phyloP scores from a whole-genome alignment of 2,797 vertebrate genomes.

The Dallia pectoralis region DNA sequence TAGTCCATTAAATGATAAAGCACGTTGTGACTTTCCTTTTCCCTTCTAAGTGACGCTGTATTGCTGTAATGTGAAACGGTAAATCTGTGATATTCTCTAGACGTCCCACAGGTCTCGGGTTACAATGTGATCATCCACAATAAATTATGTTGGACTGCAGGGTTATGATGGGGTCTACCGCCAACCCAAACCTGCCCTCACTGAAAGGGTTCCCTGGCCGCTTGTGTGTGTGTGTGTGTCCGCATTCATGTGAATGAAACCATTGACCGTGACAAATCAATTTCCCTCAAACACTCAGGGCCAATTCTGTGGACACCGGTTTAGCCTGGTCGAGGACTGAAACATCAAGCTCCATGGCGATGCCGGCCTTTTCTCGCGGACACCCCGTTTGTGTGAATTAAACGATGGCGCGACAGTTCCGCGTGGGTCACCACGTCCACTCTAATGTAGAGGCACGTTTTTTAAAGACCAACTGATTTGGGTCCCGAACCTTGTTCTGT shows the following conservation, averaged over 20 bases:
- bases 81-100: background rate
- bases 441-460: constrained; percentile 56
- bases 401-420: constrained; percentile 53
- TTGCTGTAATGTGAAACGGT: background rate
- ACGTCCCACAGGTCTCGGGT: background rate
- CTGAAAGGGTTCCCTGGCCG: constrained; percentile 35
- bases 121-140: constrained; percentile 36
- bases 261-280: constrained; percentile 15
- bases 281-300: background rate
- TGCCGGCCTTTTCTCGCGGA: background rate
- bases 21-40: background rate
- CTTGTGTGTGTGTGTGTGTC: constrained; percentile 7
- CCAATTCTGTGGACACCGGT: background rate
- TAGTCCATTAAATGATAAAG: background rate
- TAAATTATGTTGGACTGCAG: constrained; percentile 33
- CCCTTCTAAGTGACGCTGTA: background rate
- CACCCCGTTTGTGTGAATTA: constrained; percentile 40
- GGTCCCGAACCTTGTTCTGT: constrained; percentile 48
- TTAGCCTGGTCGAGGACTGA: no score
- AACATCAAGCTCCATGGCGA: no score
- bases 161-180: constrained; percentile 35
- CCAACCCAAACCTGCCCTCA: constrained; percentile 20
- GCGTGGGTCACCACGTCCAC: constrained; percentile 48
- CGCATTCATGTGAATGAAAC: constrained; percentile 16
- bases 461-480: constrained; percentile 61